Percentiles rank a stretch among this genome's conserved stretches.
Evolutionary conservation across 2,797 vertebrate genomes (phyloP).

Genomic region (Ceryle rudis): DNA sequence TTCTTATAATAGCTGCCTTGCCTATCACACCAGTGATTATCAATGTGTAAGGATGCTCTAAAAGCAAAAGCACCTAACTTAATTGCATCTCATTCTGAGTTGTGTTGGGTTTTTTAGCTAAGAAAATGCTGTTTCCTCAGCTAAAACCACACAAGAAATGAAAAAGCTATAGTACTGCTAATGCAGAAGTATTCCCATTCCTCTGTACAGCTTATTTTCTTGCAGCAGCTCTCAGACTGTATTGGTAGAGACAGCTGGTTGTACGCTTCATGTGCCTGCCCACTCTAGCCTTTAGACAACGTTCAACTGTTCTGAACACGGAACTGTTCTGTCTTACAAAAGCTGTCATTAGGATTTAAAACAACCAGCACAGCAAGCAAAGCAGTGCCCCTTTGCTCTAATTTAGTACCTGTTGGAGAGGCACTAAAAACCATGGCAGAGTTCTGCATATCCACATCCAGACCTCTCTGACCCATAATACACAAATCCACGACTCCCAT

Average conservation of each 20-base stretch:
- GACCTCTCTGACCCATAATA: neutral
- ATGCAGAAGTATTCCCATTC: neutral
- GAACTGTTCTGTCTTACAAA: neutral
- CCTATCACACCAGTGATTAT: neutral
- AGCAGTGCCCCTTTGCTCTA: neutral
- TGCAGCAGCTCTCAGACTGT: neutral
- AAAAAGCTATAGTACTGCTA: neutral
- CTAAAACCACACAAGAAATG: rapidly evolving
- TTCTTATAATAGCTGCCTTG: neutral
- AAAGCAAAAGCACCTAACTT: neutral
- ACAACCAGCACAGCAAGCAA: neutral
- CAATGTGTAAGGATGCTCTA: neutral
- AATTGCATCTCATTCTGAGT: neutral
- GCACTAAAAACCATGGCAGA: neutral
- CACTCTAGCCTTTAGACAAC: neutral
- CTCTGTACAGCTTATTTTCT: neutral
- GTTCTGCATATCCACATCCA: neutral
- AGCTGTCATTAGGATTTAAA: neutral
- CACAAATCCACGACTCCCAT: neutral
- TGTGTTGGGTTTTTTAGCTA: neutral
- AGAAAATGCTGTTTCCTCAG: neutral
- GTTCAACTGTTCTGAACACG: neutral
- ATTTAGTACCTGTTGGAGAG: neutral
- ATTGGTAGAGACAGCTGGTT: neutral
- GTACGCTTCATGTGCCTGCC: neutral